Percentiles rank a stretch among this genome's conserved stretches.
phyloP scores from a whole-genome alignment of 1,140 invertebrate species.

The Diplogasteroides magnus region DNA sequence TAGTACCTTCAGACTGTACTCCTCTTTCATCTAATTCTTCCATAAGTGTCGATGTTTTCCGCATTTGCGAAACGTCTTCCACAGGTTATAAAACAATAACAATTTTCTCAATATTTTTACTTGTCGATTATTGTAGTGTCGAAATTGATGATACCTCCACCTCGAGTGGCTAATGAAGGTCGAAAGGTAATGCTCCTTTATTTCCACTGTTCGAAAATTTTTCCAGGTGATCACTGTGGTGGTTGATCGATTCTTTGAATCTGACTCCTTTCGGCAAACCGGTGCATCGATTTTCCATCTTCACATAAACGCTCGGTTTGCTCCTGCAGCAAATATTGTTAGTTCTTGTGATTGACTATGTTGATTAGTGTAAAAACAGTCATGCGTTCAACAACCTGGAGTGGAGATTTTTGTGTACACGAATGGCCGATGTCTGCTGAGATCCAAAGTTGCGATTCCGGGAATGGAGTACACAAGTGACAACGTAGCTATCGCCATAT shows the following conservation, averaged over 20 bases:
- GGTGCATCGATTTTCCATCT: neutral
- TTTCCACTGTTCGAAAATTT: neutral
- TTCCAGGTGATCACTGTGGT: neutral
- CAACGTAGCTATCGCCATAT: neutral
- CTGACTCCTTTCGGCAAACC: neutral
- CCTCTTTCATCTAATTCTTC: too few species aligned
- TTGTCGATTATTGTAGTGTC: too few species aligned
- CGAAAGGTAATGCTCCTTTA: neutral
- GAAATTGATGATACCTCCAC: neutral
- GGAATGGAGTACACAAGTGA: neutral
- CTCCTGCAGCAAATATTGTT: neutral
- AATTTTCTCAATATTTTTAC: too few species aligned
- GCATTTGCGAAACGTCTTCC: too few species aligned
- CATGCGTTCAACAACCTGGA: neutral
- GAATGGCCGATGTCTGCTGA: neutral
- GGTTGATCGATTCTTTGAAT: neutral
- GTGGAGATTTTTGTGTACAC: neutral
- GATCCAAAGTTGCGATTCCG: neutral
- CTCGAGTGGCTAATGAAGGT: neutral
- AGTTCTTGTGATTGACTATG: neutral
- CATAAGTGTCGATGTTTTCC: too few species aligned
- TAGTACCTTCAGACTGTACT: neutral
- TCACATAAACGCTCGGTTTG: neutral
- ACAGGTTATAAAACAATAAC: too few species aligned
- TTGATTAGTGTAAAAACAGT: neutral